These are phyloP conservation scores for Oreortyx pictus DNA, from an alignment of 2,797 vertebrate species.

Conservation along the genomic window DNA sequence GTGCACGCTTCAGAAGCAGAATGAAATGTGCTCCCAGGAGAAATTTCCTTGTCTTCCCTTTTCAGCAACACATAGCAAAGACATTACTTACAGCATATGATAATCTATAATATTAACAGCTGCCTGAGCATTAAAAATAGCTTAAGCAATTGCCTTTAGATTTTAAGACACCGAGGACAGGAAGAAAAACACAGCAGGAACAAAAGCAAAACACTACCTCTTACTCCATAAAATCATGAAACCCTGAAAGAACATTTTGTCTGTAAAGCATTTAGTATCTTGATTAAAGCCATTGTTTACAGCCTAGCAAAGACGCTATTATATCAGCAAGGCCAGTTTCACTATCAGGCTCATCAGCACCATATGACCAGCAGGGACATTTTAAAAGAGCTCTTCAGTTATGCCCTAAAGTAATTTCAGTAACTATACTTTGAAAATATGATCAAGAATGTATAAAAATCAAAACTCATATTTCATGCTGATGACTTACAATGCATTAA, in stretches of 20 bases:
- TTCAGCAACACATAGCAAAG: not conserved
- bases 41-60: not conserved
- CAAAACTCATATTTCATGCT: conserved; percentile 34
- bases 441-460: conserved; percentile 68
- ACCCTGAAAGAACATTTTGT: conserved; percentile 50
- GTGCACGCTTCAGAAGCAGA: not conserved
- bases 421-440: conserved; percentile 65
- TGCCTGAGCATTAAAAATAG: conserved; percentile 15
- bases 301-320: conserved; percentile 9
- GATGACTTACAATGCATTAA: conserved; percentile 49
- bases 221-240: conserved; percentile 62
- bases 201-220: not conserved
- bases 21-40: not conserved
- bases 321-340: conserved; percentile 47
- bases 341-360: conserved; percentile 32
- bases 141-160: conserved; percentile 19
- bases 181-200: not conserved
- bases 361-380: conserved; percentile 11
- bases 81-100: not conserved
- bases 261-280: conserved; percentile 56
- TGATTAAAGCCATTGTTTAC: conserved; percentile 68
- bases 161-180: not conserved
- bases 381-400: conserved; percentile 58
- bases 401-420: conserved; percentile 55
- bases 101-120: conserved; percentile 29